Percentiles rank a stretch among this genome's conserved stretches.
Evolutionary conservation across 2,113 vertebrate genomes (phyloP).

Genomic region (Brevimyrus niger): DNA sequence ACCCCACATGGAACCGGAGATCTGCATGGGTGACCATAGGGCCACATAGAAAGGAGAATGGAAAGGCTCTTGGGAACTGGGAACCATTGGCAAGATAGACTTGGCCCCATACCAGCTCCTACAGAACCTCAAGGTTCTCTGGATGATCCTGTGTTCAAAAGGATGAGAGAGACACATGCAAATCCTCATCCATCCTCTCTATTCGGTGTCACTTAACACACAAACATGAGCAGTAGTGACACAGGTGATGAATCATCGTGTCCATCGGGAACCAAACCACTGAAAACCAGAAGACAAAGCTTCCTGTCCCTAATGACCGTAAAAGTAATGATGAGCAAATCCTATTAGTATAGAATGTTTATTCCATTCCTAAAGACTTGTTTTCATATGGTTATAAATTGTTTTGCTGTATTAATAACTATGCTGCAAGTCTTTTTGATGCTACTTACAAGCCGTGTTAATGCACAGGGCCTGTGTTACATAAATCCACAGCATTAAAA

Average conservation of each 20-base stretch:
- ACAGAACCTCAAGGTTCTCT: neutral
- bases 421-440: slow-evolving; percentile 40
- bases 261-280: neutral
- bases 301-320: neutral
- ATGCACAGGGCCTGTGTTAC: slow-evolving; percentile 34
- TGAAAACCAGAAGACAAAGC: neutral
- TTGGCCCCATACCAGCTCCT: neutral
- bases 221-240: neutral
- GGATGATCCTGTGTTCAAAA: neutral
- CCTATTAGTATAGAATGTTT: neutral
- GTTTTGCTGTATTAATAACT: slow-evolving; percentile 49
- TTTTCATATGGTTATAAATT: slow-evolving; percentile 42
- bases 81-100: neutral
- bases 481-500: slow-evolving; percentile 33
- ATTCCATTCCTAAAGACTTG: neutral
- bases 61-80: neutral
- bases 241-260: neutral
- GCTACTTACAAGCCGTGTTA: slow-evolving; percentile 31
- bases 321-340: neutral
- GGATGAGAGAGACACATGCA: neutral
- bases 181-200: neutral
- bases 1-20: neutral
- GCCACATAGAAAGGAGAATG: neutral
- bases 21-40: neutral
- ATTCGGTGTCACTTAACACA: neutral